A percentile compares a stretch with the other conserved stretches of the same genome.
phyloP scores from a whole-genome alignment of 2,797 vertebrate species.

The Valencia hispanica region DNA sequence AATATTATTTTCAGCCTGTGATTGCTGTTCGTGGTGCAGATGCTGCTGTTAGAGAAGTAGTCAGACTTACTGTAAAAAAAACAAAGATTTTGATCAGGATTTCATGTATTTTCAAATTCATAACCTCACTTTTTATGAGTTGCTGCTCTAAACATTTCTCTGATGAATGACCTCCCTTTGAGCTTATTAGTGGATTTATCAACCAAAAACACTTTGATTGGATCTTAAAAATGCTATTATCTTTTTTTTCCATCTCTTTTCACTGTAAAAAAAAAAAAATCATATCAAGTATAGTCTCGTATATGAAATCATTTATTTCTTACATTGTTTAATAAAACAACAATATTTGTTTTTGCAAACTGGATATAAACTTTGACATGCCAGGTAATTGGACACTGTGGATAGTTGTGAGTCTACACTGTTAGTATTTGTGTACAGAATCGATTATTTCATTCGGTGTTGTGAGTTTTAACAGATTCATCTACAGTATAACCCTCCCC shows the following conservation, averaged over 20 bases:
- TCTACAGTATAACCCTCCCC: slow-evolving; percentile 30
- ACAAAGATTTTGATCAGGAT: background rate
- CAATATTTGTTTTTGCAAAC: slow-evolving; percentile 77
- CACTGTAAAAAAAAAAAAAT: background rate
- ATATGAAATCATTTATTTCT: slow-evolving; percentile 77
- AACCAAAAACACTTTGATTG: background rate
- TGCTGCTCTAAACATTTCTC: no score
- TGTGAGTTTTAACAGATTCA: slow-evolving; percentile 21
- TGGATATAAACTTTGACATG: slow-evolving; percentile 82
- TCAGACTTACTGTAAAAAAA: background rate
- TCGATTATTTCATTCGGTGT: slow-evolving; percentile 28
- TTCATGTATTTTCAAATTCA: background rate
- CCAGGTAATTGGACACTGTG: slow-evolving; percentile 65
- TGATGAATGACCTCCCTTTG: background rate
- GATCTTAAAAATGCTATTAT: background rate
- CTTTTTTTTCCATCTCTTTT: background rate
- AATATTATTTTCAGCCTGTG: background rate
- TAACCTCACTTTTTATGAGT: no score
- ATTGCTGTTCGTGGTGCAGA: background rate
- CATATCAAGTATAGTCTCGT: slow-evolving; percentile 37
- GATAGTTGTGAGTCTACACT: slow-evolving; percentile 58
- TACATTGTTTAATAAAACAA: slow-evolving; percentile 68
- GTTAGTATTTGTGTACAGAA: slow-evolving; percentile 53
- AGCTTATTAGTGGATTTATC: background rate
- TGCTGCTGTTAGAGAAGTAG: background rate